A percentile compares a stretch with the other conserved stretches of the same genome.
Evolutionary conservation across 2,113 vertebrate genomes (phyloP).

Genomic region (Indri indri): DNA sequence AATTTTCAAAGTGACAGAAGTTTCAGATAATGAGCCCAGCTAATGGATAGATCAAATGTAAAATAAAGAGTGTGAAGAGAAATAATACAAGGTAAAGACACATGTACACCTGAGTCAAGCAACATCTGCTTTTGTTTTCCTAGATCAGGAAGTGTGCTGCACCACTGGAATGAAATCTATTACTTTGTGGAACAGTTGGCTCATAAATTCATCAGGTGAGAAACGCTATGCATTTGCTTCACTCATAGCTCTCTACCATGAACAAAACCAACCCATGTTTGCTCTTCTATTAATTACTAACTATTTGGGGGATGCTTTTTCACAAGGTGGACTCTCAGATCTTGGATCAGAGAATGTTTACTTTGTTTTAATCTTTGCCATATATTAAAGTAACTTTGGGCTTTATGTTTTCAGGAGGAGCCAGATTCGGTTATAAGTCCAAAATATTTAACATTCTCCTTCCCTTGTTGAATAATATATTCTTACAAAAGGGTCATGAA

Average conservation of each 20-base stretch:
- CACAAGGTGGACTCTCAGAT: not conserved
- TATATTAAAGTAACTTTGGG: not conserved
- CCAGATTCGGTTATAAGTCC: not conserved
- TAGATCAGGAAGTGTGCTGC: conserved; percentile 97
- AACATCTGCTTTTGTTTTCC: conserved; percentile 52
- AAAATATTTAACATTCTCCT: not conserved
- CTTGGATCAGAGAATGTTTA: not conserved
- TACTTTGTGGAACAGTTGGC: conserved; percentile 97
- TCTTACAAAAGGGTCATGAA: not conserved
- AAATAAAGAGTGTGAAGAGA: not conserved
- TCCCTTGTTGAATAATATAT: not conserved
- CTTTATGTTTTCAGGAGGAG: not conserved
- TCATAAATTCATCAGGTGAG: conserved; percentile 96
- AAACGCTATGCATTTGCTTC: not conserved
- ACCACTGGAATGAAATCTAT: conserved; percentile 98
- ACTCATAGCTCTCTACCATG: not conserved
- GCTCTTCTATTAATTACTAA: not conserved
- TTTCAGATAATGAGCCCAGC: not conserved
- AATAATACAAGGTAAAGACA: not conserved
- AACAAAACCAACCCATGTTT: not conserved
- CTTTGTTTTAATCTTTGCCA: conserved; percentile 25
- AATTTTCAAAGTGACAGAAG: not conserved
- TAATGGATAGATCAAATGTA: not conserved
- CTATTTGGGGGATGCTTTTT: not conserved
- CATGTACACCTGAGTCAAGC: not conserved